These are phyloP conservation scores for Hylaeus volcanicus DNA, from an alignment of 1,140 invertebrate genomes.

Conservation along the genomic window DNA sequence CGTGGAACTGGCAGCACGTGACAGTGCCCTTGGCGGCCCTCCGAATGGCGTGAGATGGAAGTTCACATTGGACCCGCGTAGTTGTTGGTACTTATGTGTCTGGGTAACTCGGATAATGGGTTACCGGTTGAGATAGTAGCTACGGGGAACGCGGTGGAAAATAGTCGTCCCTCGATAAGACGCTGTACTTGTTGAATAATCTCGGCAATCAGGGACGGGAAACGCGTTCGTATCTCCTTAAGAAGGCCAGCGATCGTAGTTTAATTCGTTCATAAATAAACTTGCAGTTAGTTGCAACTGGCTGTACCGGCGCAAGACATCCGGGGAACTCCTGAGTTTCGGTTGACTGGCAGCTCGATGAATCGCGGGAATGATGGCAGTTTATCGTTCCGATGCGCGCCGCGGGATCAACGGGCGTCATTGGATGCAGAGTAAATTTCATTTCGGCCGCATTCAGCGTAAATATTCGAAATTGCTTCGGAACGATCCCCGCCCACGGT, in stretches of 20 bases:
- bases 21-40: not conserved
- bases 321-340: not conserved
- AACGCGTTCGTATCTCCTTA: no score
- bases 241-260: no score
- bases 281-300: no score
- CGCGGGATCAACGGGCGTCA: not conserved
- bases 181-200: no score
- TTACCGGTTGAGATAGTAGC: not conserved
- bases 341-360: no score
- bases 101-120: not conserved
- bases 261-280: no score
- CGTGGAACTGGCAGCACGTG: slow-evolving; percentile 15
- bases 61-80: not conserved
- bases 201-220: no score
- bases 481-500: not conserved
- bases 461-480: slow-evolving; percentile 29
- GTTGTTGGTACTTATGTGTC: not conserved
- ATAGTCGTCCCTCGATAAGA: not conserved
- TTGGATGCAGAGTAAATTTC: slow-evolving; percentile 25
- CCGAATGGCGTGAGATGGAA: not conserved
- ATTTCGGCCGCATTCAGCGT: slow-evolving; percentile 1
- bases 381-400: not conserved
- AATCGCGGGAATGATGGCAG: not conserved
- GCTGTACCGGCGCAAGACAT: no score
- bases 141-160: not conserved